Evolutionary conservation across 2,797 vertebrate species (phyloP), one percentile per base, ranked within the genome.

Genomic region (Cyclura pinguis): DNA sequence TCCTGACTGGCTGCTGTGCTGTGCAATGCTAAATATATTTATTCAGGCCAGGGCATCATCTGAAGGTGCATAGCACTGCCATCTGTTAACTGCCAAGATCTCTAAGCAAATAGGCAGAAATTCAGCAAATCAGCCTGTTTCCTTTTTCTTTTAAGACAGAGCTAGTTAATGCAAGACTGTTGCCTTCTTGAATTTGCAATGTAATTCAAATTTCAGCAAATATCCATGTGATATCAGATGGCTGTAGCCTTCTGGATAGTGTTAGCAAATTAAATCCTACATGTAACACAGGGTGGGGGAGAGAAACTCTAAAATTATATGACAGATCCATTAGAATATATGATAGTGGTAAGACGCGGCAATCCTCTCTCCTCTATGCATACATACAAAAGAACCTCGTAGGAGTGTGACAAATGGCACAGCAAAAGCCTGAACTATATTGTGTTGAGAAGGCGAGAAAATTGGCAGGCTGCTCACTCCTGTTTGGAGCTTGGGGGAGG

Each of bases 371-470:
- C 32, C 55, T 80, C 52, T 57, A 62, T 38, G 50, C 69, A 82
- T 57, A 82, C 47, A 62, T 10, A 85, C 84, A 90, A 47, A 73
- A 80, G 57, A 74, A 82, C 42, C 55, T 47, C 59, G 69, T 90
- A 62, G 89, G 67, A 62, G 85, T 74, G 81, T 90, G 80, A 67
- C 78, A 82, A 86, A 90, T 76, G 32, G 18, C 67, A 74, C n/a
- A 81, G 78, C 42, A 74, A 47, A 86, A 85, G 67, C 42, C 55
- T 74, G 78, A 86, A 50, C 47, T 86, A 74, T 35, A 74, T 81
- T 82, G 57, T 89, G 72, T 64, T 27, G 72, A 77, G 42, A 47
- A 83, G 38, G 72, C 62, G 80, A 84, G n/a, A n/a, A 32, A 74
- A 76, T 22, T 84, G 72, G 57, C 81, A 76, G 57, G 73, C 69